Evolutionary conservation across 2,113 vertebrate species (phyloP).

Genomic region (Cochlearius cochlearius): DNA sequence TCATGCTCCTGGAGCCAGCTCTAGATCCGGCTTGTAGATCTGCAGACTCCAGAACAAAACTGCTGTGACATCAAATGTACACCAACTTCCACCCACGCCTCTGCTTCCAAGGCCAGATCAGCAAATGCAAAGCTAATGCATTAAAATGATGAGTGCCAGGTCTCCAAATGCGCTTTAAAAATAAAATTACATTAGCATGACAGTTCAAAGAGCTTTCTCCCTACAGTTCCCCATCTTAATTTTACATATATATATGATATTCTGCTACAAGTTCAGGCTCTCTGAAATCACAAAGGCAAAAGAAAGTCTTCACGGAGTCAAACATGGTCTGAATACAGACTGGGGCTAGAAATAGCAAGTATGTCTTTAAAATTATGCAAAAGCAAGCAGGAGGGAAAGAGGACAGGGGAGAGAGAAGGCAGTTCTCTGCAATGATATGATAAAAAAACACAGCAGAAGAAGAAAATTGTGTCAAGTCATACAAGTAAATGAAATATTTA

Average conservation of each 20-base stretch:
- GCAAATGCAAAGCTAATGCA: background rate
- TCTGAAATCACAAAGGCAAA: conserved; percentile 1
- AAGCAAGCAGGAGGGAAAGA: background rate
- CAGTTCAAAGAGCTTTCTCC: background rate
- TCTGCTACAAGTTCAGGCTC: background rate
- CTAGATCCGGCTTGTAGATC: background rate
- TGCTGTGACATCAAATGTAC: background rate
- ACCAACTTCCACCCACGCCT: rapidly evolving
- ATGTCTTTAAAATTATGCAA: conserved; percentile 32
- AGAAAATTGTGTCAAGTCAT: conserved; percentile 11
- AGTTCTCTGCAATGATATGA: background rate
- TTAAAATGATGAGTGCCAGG: rapidly evolving
- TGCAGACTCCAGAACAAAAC: background rate
- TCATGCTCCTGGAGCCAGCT: background rate
- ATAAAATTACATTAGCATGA: background rate
- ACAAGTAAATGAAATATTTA: conserved; percentile 21
- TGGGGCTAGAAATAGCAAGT: background rate
- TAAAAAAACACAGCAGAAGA: conserved; percentile 28
- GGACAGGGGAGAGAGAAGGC: background rate
- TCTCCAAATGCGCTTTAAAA: background rate
- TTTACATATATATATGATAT: background rate
- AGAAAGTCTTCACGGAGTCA: background rate
- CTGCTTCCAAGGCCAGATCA: background rate
- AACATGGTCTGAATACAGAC: background rate
- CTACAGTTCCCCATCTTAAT: background rate